A percentile compares a stretch with the other conserved stretches of the same genome.
These are phyloP conservation scores for Sycobia sp. DNA, from an alignment of 1,140 invertebrate genomes.

Conservation along the genomic window DNA sequence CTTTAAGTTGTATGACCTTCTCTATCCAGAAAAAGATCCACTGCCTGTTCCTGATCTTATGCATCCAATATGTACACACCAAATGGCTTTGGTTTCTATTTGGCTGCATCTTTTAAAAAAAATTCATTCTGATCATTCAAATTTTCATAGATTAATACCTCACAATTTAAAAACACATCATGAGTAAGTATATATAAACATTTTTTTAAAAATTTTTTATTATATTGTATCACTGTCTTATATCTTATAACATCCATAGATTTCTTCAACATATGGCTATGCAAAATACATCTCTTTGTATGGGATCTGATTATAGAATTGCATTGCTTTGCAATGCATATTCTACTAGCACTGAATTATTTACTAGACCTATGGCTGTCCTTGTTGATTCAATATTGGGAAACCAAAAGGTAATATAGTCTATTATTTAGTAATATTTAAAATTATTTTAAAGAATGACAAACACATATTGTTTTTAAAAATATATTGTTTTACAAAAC, in stretches of 20 bases:
- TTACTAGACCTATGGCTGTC: conserved; percentile 83
- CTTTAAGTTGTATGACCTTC: conserved; percentile 86
- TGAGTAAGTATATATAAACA: conserved; percentile 64
- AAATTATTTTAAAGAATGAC: background rate
- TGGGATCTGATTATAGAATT: conserved; percentile 86
- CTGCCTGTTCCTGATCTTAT: conserved; percentile 87
- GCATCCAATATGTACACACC: conserved; percentile 84
- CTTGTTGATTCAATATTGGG: conserved; percentile 88
- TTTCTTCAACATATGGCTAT: conserved; percentile 83
- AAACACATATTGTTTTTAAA: background rate
- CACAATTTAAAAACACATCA: conserved; percentile 83
- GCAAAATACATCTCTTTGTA: conserved; percentile 70
- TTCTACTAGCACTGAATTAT: conserved; percentile 86
- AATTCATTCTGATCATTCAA: conserved; percentile 81
- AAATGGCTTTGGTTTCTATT: conserved; percentile 93
- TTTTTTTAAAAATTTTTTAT: background rate
- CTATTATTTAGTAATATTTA: background rate
- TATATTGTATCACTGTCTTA: conserved; percentile 17
- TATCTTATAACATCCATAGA: conserved; percentile 50
- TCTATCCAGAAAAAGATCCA: conserved; percentile 91
- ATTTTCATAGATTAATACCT: conserved; percentile 79
- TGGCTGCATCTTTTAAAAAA: conserved; percentile 96
- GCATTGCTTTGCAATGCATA: conserved; percentile 94
- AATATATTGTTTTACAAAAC: background rate
- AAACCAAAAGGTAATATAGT: conserved; percentile 65